These are phyloP conservation scores for Nesogale talazaci DNA, from an alignment of 2,113 vertebrate species.

Conservation along the genomic window DNA sequence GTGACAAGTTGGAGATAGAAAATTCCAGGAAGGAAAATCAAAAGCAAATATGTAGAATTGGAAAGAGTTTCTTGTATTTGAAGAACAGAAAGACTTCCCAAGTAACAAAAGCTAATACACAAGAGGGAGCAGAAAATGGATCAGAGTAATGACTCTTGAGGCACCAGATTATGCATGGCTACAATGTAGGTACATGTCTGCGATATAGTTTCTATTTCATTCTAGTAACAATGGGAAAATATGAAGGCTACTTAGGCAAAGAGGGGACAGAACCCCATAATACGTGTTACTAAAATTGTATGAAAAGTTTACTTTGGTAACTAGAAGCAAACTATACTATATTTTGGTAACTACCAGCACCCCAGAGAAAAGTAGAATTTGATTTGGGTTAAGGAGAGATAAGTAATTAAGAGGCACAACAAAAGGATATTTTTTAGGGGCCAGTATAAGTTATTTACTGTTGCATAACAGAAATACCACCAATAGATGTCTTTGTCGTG, in stretches of 20 bases:
- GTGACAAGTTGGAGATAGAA: too few species aligned
- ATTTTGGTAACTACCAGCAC: too few species aligned
- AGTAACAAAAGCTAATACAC: fast-evolving
- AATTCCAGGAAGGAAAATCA: neutral
- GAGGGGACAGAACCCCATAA: too few species aligned
- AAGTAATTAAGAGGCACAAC: too few species aligned
- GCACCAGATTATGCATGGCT: neutral
- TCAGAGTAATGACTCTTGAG: neutral
- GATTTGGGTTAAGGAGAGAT: fast-evolving
- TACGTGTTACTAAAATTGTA: neutral
- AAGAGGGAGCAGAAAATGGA: neutral
- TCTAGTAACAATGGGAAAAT: too few species aligned
- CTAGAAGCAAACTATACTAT: neutral
- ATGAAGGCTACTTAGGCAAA: neutral
- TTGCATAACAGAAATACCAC: neutral
- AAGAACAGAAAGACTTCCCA: too few species aligned
- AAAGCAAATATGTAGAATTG: neutral
- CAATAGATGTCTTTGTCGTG: too few species aligned
- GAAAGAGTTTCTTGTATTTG: too few species aligned
- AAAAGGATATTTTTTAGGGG: neutral
- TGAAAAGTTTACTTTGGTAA: fast-evolving
- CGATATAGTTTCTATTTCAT: fast-evolving
- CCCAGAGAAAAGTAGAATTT: fast-evolving
- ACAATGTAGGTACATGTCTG: neutral
- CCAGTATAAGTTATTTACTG: neutral